Base-by-base conservation (phyloP, 2,797 vertebrate species). In the Enteromius fasciolatus region DNA sequence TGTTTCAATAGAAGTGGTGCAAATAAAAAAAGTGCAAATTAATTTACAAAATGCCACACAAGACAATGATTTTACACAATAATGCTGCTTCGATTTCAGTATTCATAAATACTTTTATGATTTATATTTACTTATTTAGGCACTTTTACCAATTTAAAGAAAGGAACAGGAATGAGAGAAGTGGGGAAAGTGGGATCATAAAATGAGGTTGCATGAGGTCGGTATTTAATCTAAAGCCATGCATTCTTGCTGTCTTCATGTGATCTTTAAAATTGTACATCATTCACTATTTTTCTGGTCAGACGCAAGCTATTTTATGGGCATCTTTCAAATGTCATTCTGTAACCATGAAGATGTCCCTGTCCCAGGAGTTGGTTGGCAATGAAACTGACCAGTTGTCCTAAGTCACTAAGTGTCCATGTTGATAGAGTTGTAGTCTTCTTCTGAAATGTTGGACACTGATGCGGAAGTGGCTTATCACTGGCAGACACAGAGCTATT, bases 1-100 rank as follows among this genome's bases (percentile, higher is more conserved):
- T 88, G 89, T 85, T 88, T 90, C 88, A 85, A 91, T 88, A 28
- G 23, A 70, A 48, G 41, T 92, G 91, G 91, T 90, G 87, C 87
- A 90, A 89, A 88, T 90, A 86, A 88, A 87, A 85, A 89, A 90
- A 89, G 46, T 84, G 86, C 84, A 84, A 85, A 31, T 54, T 57
- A 5, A 41, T 25, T 70, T 57, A 59, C 9, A 54, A 33, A 33
- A 33, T 5, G 33, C 33, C 25, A 15, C 39, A 61, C 36, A 25
- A 28, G n/a, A 25, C 23, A 44, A 23, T 44, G 28, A 28, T 28
- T 23, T 46, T 41, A 41, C 25, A 72, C 25, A 31, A 18, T 48
- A 1, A 31, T 20, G 9, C 23, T 39, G 3, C 39, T 33, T 33
- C 4, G 4, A 33, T 33, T 33, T 33, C 33, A 33, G 33, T 33